A percentile compares a stretch with the other conserved stretches of the same genome.
Evolutionary conservation across 2,797 vertebrate species (phyloP).

Genomic region (Chloroceryle inda): DNA sequence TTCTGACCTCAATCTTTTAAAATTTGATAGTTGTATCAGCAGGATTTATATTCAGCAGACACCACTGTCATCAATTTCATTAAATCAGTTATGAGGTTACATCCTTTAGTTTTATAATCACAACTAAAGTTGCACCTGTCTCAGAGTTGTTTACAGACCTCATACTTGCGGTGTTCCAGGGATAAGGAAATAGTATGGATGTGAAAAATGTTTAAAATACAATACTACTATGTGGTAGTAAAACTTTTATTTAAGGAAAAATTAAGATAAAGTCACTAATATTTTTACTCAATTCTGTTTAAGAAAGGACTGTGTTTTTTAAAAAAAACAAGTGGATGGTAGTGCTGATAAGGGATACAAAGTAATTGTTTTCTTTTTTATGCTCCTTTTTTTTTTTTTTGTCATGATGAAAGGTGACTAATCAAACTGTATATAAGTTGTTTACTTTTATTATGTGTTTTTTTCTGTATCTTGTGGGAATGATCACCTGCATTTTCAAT

Average conservation of each 20-base stretch:
- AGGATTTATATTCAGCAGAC: background rate
- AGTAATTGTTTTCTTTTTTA: background rate
- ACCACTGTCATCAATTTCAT: background rate
- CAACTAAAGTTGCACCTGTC: background rate
- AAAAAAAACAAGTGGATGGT: background rate
- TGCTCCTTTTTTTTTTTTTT: background rate
- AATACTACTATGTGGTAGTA: background rate
- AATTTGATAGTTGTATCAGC: background rate
- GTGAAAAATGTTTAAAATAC: background rate
- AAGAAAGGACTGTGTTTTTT: background rate
- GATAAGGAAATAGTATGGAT: background rate
- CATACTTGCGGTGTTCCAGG: background rate
- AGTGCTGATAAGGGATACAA: rapidly evolving
- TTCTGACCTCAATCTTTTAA: background rate
- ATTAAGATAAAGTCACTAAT: background rate
- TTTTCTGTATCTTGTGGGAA: background rate
- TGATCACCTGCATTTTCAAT: background rate
- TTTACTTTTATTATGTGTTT: background rate
- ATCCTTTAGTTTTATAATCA: background rate
- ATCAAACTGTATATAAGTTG: background rate
- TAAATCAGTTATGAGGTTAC: background rate
- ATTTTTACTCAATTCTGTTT: background rate
- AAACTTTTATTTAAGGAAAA: background rate
- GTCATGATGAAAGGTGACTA: background rate
- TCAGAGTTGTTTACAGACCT: background rate